These are phyloP conservation scores for Plagiodera versicolora DNA, from an alignment of 2,888 invertebrate genomes.

Conservation along the genomic window DNA sequence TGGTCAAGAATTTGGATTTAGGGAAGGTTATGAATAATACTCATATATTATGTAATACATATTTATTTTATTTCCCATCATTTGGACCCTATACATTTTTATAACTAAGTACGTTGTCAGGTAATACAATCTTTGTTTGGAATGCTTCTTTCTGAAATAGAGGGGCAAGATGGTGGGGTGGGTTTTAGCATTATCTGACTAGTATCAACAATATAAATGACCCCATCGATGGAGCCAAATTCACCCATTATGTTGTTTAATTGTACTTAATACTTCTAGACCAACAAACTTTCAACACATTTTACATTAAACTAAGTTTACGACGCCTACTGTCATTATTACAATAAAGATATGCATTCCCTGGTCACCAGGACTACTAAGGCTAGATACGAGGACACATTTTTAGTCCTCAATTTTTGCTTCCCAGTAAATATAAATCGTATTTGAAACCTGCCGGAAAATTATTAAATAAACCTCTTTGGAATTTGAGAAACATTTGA, in stretches of 20 bases:
- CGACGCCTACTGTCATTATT: slow-evolving; percentile 50
- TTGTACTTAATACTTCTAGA: slow-evolving; percentile 52
- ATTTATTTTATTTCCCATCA: slow-evolving; percentile 66
- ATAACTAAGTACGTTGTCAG: slow-evolving; percentile 66
- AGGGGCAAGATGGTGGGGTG: slow-evolving; percentile 56
- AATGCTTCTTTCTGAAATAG: slow-evolving; percentile 55
- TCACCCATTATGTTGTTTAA: slow-evolving; percentile 38
- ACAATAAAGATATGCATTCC: slow-evolving; percentile 56
- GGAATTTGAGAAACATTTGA: too few relatives aligned
- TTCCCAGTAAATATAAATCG: background rate
- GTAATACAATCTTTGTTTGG: slow-evolving; percentile 58
- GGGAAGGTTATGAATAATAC: slow-evolving; percentile 9
- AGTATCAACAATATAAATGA: slow-evolving; percentile 53
- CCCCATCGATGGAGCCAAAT: slow-evolving; percentile 23
- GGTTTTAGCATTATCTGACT: slow-evolving; percentile 56
- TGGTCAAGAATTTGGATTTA: too few relatives aligned
- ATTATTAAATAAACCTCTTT: too few relatives aligned
- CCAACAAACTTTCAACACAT: slow-evolving; percentile 54
- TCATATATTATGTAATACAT: slow-evolving; percentile 56
- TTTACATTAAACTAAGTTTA: slow-evolving; percentile 53
- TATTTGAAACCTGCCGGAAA: background rate
- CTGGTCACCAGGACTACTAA: slow-evolving; percentile 55
- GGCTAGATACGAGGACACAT: slow-evolving; percentile 47
- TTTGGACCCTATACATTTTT: slow-evolving; percentile 72
- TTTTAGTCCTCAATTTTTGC: slow-evolving; percentile 29